Base-by-base conservation (phyloP, 2,113 vertebrate species). In the Sterna hirundo region DNA sequence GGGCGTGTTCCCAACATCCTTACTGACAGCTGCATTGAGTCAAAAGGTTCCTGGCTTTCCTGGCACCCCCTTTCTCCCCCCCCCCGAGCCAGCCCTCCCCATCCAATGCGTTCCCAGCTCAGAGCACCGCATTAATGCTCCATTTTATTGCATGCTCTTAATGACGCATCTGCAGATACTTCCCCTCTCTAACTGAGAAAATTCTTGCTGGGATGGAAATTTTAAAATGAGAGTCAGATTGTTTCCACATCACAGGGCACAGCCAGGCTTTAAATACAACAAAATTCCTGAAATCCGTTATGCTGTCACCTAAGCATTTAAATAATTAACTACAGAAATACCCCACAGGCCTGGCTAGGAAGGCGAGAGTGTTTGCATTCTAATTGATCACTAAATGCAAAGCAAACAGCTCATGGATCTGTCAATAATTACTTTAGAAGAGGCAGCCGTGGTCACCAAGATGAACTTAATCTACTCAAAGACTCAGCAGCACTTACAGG, bases 341-440 rank as follows among this genome's bases (percentile, higher is more conserved):
- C 96, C 87, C 87, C 62, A 64, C 92, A 88, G 76, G 88, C 88
- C 69, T 88, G 76, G 30, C 51, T 58, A 88, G 93, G 83, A 93
- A 96, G 55, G 32, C 38, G 16, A 94, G 95, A 88, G 72, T 94
- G 88, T 97, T 97, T 97, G 94, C 95, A 94, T 97, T 95, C 92
- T 84, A 95, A 93, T 83, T 68, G 81, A 88, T 94, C 57, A 29
- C 54, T 84, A 96, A 94, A 93, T 44, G 69, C 90, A 93, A 71
- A 72, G 93, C 96, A 97, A 97, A 97, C 80, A 97, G 85, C 87
- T 91, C 77, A 76, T 9, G 15, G 93, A 80, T 91, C 68, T 93
- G 96, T 96, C 96, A 95, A 95, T 97, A 97, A 95, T 97, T 96
- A 72, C 94, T 97, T 97, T 95, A 89, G 84, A 90, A 90, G 76